Base-by-base conservation (phyloP, 2,797 vertebrate species). In the Dendrocincla fuliginosa region DNA sequence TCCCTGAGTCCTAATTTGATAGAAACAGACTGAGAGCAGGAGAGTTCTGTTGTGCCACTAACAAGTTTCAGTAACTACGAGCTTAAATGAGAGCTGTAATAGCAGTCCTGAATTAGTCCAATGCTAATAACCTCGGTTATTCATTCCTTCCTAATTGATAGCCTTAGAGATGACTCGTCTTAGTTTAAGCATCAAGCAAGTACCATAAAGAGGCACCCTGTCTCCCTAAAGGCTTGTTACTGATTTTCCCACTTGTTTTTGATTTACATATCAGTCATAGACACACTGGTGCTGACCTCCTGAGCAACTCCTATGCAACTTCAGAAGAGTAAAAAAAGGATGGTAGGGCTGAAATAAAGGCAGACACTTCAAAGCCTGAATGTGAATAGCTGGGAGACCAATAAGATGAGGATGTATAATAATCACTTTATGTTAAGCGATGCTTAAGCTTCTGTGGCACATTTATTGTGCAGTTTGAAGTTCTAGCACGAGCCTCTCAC, bases 351-450 rank as follows among this genome's bases (percentile, higher is more conserved):
- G 63, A 76, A 92, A 93, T 85, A 85, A 95, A 94, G 68, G n/a
- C 56, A 90, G 52, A 15, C 33, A 57, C 77, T 96, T 96, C 91
- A 94, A 96, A 96, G 85, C 11, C 74, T 77, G 67, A 67, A 41
- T 76, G 30, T 32, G 80, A 90, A 83, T 87, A 93, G 84, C 81
- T 80, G 39, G 15, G 28, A 91, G 67, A 91, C 85, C 77, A 90
- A 16, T 60, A 86, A 74, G 33, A 73, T 0, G 47, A 84, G 56
- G 74, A 57, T 55, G 53, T 79, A 41, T 73, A 93, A 89, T 82
- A 82, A 88, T 81, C 67, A 67, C n/a, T 91, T 94, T 79, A 83
- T 33, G 56, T 79, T 73, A 71, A 88, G 59, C 82, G 55, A 46
- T 1, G 2, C 33, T 81, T 90, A 89, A 81, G 56, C 81, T 80